phyloP scores from a whole-genome alignment of 2,113 vertebrate genomes.

The Poecilia latipinna region DNA sequence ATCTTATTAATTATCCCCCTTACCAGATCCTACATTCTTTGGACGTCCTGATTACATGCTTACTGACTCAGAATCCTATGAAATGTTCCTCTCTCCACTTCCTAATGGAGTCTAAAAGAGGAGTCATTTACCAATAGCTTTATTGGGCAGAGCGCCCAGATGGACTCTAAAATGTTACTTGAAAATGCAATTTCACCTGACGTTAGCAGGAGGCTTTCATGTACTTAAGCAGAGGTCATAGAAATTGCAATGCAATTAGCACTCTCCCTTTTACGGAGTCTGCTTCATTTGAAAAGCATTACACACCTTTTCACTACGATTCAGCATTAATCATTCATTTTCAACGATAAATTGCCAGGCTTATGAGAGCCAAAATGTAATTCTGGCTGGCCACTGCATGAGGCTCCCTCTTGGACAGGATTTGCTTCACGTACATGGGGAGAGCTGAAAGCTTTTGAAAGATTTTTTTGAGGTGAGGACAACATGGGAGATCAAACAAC shows the following conservation, averaged over 20 bases:
- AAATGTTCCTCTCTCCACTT: constrained; percentile 71
- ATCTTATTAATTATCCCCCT: constrained; percentile 81
- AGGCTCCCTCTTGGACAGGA: constrained; percentile 46
- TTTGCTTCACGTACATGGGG: constrained; percentile 43
- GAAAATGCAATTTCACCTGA: constrained; percentile 81
- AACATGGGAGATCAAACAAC: constrained; percentile 22
- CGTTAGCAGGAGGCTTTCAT: constrained; percentile 77
- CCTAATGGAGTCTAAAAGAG: constrained; percentile 82
- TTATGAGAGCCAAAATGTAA: constrained; percentile 62
- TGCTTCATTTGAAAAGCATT: constrained; percentile 71
- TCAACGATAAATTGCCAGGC: constrained; percentile 51
- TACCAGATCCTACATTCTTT: constrained; percentile 63
- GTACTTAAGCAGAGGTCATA: constrained; percentile 75
- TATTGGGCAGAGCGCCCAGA: constrained; percentile 79
- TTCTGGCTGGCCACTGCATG: constrained; percentile 50
- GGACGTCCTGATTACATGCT: constrained; percentile 79
- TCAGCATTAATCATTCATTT: constrained; percentile 69
- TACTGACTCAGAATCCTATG: constrained; percentile 79
- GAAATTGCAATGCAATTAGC: constrained; percentile 74
- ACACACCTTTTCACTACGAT: constrained; percentile 71
- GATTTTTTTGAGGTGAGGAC: background rate
- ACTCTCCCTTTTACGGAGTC: constrained; percentile 65
- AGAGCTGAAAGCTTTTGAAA: constrained; percentile 52
- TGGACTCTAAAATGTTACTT: constrained; percentile 79
- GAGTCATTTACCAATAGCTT: constrained; percentile 83